phyloP scores from a whole-genome alignment of 2,888 invertebrate species.

The Dastarcus helophoroides region DNA sequence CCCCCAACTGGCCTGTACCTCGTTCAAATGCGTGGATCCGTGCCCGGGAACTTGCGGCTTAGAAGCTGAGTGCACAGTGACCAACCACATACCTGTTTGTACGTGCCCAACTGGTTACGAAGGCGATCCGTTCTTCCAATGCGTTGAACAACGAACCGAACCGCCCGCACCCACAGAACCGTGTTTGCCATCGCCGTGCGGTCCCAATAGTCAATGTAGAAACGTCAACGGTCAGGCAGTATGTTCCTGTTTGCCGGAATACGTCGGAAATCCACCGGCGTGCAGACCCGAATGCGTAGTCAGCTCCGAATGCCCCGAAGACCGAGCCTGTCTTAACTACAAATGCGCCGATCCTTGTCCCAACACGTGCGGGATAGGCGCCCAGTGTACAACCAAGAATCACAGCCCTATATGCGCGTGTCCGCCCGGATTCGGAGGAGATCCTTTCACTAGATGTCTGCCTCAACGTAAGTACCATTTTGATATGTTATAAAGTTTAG shows the following conservation, averaged over 20 bases:
- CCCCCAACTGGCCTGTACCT: slow-evolving; percentile 61
- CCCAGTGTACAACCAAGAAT: slow-evolving; percentile 70
- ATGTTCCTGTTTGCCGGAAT: slow-evolving; percentile 72
- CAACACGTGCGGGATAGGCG: slow-evolving; percentile 76
- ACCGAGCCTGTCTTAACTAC: slow-evolving; percentile 74
- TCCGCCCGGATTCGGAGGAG: slow-evolving; percentile 71
- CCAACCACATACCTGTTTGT: slow-evolving; percentile 69
- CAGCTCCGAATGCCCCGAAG: slow-evolving; percentile 73
- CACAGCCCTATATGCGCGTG: slow-evolving; percentile 84
- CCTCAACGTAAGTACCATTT: slow-evolving; percentile 50
- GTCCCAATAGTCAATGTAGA: slow-evolving; percentile 77
- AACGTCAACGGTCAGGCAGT: slow-evolving; percentile 69
- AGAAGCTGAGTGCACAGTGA: slow-evolving; percentile 65
- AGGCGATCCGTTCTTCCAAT: slow-evolving; percentile 75
- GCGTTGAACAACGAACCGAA: slow-evolving; percentile 42
- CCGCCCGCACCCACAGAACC: slow-evolving; percentile 48
- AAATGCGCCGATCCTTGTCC: slow-evolving; percentile 82
- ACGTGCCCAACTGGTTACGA: slow-evolving; percentile 62
- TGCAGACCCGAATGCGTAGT: slow-evolving; percentile 80
- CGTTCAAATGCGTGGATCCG: slow-evolving; percentile 75
- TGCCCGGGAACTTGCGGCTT: slow-evolving; percentile 76
- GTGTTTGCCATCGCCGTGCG: slow-evolving; percentile 76
- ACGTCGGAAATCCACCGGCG: slow-evolving; percentile 64
- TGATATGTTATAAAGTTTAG: too few species aligned
- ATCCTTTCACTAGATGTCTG: slow-evolving; percentile 72